phyloP scores from a whole-genome alignment of 2,113 vertebrate species.

The Suricata suricatta region DNA sequence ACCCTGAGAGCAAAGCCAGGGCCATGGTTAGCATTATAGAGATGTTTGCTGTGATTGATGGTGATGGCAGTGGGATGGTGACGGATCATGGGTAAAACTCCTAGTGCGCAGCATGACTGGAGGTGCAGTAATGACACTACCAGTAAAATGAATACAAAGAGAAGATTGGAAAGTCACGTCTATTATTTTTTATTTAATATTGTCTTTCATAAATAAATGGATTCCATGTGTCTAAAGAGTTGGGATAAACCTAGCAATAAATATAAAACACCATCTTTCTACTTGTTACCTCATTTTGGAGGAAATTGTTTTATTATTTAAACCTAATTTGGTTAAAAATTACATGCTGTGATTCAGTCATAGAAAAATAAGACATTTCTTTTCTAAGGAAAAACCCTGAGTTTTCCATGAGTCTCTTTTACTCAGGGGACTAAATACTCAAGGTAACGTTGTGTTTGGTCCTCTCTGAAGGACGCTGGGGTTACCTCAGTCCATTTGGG shows the following conservation, averaged over 20 bases:
- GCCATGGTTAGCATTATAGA: rapidly evolving
- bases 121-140: not conserved
- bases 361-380: not conserved
- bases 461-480: not conserved
- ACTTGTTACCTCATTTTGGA: not conserved
- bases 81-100: not conserved
- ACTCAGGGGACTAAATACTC: not conserved
- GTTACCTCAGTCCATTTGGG: not conserved
- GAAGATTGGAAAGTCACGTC: not conserved
- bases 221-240: not conserved
- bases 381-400: not conserved
- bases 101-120: not conserved
- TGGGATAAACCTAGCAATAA: not conserved
- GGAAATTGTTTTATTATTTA: not conserved
- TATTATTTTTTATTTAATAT: not conserved
- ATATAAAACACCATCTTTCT: not conserved
- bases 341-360: not conserved
- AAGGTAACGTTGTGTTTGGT: not conserved
- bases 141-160: not conserved
- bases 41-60: too few species aligned
- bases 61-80: rapidly evolving
- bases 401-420: not conserved
- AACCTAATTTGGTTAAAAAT: not conserved
- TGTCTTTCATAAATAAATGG: not conserved
- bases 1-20: not conserved